Evolutionary conservation across 2,113 vertebrate genomes (phyloP).

Genomic region (Bufo bufo): DNA sequence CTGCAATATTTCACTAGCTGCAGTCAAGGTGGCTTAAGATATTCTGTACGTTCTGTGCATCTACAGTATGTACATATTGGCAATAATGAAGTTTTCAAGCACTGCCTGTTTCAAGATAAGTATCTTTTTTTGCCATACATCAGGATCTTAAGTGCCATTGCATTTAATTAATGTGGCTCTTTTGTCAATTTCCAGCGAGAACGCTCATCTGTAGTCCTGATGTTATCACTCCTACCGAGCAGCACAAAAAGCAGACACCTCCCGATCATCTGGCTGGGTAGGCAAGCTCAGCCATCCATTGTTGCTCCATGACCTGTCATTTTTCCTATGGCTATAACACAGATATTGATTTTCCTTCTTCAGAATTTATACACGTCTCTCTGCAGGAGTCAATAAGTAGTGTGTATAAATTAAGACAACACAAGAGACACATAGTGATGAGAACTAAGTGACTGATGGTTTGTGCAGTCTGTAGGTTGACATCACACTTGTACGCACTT

Average conservation of each 20-base stretch:
- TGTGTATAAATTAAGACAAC: slow-evolving; percentile 56
- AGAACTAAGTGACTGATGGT: slow-evolving; percentile 27
- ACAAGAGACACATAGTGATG: slow-evolving; percentile 43
- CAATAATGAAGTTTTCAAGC: slow-evolving; percentile 41
- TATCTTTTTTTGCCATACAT: slow-evolving; percentile 42
- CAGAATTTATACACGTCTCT: slow-evolving; percentile 39
- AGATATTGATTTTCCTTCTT: slow-evolving; percentile 51
- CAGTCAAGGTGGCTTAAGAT: neutral
- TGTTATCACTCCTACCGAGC: neutral
- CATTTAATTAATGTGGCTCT: slow-evolving; percentile 52
- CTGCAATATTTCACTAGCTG: slow-evolving; percentile 1
- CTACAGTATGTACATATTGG: slow-evolving; percentile 45
- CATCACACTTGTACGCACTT: neutral
- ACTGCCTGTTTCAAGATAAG: slow-evolving; percentile 49
- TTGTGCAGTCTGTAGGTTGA: neutral
- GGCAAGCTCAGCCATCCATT: slow-evolving; percentile 39
- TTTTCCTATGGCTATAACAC: slow-evolving; percentile 49
- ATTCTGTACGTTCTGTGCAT: slow-evolving; percentile 22
- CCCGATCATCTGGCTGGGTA: neutral
- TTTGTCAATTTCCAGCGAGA: slow-evolving; percentile 43
- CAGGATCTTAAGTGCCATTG: slow-evolving; percentile 47
- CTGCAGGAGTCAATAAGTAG: slow-evolving; percentile 48
- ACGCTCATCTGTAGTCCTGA: slow-evolving; percentile 33
- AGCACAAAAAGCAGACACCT: slow-evolving; percentile 5
- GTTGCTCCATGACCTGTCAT: slow-evolving; percentile 42